Conservation (phyloP, 2,113 vertebrate genomes). For the Eclectus roratus region DNA sequence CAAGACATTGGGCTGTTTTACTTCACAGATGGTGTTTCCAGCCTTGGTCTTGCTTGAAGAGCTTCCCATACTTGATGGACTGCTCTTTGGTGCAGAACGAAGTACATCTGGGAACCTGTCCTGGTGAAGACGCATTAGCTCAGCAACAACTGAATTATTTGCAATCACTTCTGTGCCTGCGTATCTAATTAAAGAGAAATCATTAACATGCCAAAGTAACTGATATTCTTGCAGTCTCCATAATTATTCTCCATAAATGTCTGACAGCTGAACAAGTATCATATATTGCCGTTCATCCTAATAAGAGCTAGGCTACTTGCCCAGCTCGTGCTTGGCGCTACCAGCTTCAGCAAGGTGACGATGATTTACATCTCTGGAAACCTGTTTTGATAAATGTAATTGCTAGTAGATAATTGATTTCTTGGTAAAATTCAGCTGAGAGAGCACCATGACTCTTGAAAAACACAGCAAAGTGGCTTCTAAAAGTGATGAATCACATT, state of each 20-base stretch:
- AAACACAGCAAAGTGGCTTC: not conserved
- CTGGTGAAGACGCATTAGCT: not conserved
- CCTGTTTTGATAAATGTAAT: not conserved
- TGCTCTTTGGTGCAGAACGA: not conserved
- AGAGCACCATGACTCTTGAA: not conserved
- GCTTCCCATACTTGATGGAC: not conserved
- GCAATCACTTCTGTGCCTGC: constrained; percentile 35
- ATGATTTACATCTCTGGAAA: not conserved
- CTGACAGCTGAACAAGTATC: not conserved
- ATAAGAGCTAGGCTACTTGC: not conserved
- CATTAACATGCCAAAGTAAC: constrained; percentile 26
- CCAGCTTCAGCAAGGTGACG: not conserved
- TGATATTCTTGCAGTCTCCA: not conserved
- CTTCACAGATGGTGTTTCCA: constrained; percentile 21
- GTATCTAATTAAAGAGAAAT: constrained; percentile 48
- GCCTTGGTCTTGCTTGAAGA: constrained; percentile 44
- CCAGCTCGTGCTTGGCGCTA: not conserved
- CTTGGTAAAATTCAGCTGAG: not conserved
- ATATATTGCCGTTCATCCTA: not conserved
- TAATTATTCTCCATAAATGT: constrained; percentile 12
- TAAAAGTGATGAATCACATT: not conserved
- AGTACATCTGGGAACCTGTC: constrained; percentile 24
- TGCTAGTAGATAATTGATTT: constrained; percentile 9
- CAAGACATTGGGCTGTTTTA: not conserved
- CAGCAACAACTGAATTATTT: constrained; percentile 42